phyloP scores from a whole-genome alignment of 2,888 invertebrate species.

The Quadroppia sp. region DNA sequence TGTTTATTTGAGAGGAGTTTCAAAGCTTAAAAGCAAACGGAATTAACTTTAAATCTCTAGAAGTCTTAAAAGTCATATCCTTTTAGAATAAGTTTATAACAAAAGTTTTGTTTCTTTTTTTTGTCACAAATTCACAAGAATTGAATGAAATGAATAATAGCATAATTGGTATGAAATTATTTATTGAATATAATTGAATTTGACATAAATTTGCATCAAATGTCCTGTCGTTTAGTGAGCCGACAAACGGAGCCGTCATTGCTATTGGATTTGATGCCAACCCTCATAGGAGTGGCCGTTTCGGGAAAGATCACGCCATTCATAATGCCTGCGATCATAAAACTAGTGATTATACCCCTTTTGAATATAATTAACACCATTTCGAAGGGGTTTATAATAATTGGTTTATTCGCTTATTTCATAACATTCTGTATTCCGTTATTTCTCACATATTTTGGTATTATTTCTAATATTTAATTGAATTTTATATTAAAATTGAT shows the following conservation, averaged over 20 bases:
- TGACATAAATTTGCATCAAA: background rate
- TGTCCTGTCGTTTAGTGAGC: background rate
- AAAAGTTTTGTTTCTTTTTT: background rate
- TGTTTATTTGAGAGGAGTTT: no score
- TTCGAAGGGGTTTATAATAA: conserved; percentile 1
- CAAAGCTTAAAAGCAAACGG: no score
- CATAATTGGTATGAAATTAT: background rate
- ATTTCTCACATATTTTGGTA: conserved; percentile 22
- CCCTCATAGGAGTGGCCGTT: conserved; percentile 1
- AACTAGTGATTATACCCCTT: background rate
- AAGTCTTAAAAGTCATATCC: no score
- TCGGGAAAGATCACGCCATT: conserved; percentile 14
- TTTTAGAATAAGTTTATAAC: background rate
- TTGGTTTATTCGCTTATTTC: background rate
- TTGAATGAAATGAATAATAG: background rate
- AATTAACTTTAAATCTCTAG: no score
- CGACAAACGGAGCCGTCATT: conserved; percentile 16
- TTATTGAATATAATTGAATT: background rate
- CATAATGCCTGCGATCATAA: background rate
- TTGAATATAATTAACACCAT: conserved; percentile 1
- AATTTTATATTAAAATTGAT: conserved; percentile 9
- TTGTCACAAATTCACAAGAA: background rate
- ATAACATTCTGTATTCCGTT: conserved; percentile 3
- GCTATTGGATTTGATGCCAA: background rate
- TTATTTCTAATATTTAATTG: background rate